Base-by-base conservation (phyloP, 2,113 vertebrate genomes). In the Microcebus griseorufus region DNA sequence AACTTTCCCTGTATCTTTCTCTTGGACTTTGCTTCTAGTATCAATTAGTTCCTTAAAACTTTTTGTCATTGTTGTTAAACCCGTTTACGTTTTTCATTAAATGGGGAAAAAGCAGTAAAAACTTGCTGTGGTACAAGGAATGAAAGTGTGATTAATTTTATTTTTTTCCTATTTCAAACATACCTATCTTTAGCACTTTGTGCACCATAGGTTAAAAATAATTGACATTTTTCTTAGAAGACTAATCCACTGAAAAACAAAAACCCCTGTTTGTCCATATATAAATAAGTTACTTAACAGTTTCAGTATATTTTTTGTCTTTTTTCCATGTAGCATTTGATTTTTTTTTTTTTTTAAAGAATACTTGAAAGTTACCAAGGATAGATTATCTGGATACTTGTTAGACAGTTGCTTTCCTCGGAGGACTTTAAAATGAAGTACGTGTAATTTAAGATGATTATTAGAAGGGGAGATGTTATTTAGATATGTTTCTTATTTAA, bases 1-100 rank as follows among this genome's bases (percentile, higher is more conserved):
- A 89, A 89, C 14, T 73, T 95, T 18, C 6, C 20, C 37, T 96
- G 72, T 16, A 60, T 90, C 87, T 96, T 93, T 86, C 53, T 80
- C 64, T 89, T 78, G 69, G n/a, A 76, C 37, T 32, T 75, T 69
- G 29, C 23, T 93, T 69, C 37, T 34, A 84, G 27, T 78, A 5
- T 88, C 16, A 32, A 4, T 65, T 82, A 53, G 20, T 88, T 82
- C 64, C 91, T 88, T 37, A 73, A 79, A 83, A 72, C 2, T 65
- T 84, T 69, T 76, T 96, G n/a, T 39, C 64, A 34, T 67, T 92
- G 23, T 69, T 91, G 55, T 58, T 58, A 53, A 72, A 92, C 48
- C 14, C 70, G 10, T 88, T 86, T 22, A 62, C 4, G 2, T 65
- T 80, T 70, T 73, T 58, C 42, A 42, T 73, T 73, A 81, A 85